Evolutionary conservation across 2,888 invertebrate species (phyloP).

Genomic region (Lasioglossum oenotherae): DNA sequence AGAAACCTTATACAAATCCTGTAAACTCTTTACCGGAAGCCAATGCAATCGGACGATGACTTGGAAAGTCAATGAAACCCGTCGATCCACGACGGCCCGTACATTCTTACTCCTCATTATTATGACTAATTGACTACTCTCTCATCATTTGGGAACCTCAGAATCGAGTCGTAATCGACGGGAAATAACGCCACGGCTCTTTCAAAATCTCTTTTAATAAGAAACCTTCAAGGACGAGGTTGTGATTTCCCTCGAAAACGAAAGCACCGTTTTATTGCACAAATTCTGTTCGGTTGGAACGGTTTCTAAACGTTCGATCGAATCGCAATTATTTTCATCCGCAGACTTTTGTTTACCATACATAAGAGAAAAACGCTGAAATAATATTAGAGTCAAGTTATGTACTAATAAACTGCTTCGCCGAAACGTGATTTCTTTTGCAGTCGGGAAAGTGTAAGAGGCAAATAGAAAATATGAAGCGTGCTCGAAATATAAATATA

Average conservation of each 20-base stretch:
- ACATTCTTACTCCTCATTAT: conserved; percentile 53
- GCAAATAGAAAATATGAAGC: not conserved
- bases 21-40: conserved; percentile 51
- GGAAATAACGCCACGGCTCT: conserved; percentile 19
- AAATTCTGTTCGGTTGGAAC: not conserved
- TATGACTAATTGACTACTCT: conserved; percentile 51
- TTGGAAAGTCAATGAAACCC: conserved; percentile 59
- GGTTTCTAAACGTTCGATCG: conserved; percentile 11
- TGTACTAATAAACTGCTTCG: not conserved
- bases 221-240: conserved; percentile 15
- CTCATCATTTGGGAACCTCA: conserved; percentile 29
- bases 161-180: conserved; percentile 22
- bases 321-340: not conserved
- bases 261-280: conserved; percentile 34
- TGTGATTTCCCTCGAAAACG: conserved; percentile 27
- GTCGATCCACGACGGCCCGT: conserved; percentile 41
- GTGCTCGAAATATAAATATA: not conserved
- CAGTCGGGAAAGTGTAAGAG: not conserved
- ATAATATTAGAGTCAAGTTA: not conserved
- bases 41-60: conserved; percentile 57
- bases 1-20: conserved; percentile 36
- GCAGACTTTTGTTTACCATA: not conserved
- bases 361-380: not conserved
- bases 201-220: conserved; percentile 28
- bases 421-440: not conserved